phyloP scores from a whole-genome alignment of 2,888 invertebrate species.

The Tortrix viridana region DNA sequence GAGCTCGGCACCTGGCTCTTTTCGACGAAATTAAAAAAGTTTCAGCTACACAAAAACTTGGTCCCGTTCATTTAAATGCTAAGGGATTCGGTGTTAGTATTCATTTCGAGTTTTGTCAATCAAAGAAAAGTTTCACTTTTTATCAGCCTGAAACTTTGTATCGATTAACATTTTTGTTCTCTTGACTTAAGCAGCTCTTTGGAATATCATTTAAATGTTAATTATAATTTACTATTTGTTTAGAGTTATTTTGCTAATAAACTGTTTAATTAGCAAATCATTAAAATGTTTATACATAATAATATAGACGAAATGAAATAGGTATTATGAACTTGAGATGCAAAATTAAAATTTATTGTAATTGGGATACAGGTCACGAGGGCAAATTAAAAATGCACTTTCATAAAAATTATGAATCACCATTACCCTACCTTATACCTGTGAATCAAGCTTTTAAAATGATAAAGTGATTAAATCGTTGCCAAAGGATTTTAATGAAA shows the following conservation, averaged over 20 bases:
- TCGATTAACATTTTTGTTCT: conserved; percentile 52
- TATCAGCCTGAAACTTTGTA: conserved; percentile 50
- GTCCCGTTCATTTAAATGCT: conserved; percentile 79
- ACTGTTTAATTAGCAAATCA: too few species aligned
- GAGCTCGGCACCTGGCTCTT: conserved; percentile 74
- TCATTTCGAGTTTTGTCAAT: conserved; percentile 77
- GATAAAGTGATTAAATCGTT: neutral
- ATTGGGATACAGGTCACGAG: too few species aligned
- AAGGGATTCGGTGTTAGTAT: conserved; percentile 74
- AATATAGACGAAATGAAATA: too few species aligned
- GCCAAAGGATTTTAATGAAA: neutral
- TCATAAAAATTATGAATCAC: too few species aligned
- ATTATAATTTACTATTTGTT: neutral
- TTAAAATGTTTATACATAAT: too few species aligned
- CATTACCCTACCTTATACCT: too few species aligned
- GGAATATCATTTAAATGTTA: conserved; percentile 3
- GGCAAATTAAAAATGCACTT: too few species aligned
- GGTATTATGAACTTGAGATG: too few species aligned
- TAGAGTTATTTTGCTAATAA: too few species aligned
- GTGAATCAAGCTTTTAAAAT: neutral
- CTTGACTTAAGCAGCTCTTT: conserved; percentile 20
- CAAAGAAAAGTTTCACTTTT: conserved; percentile 67
- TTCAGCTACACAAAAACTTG: conserved; percentile 69
- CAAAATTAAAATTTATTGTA: too few species aligned
- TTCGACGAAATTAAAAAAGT: conserved; percentile 82